Conservation (phyloP, 64 coral and sea anemone species). For the Montipora foliosa region DNA sequence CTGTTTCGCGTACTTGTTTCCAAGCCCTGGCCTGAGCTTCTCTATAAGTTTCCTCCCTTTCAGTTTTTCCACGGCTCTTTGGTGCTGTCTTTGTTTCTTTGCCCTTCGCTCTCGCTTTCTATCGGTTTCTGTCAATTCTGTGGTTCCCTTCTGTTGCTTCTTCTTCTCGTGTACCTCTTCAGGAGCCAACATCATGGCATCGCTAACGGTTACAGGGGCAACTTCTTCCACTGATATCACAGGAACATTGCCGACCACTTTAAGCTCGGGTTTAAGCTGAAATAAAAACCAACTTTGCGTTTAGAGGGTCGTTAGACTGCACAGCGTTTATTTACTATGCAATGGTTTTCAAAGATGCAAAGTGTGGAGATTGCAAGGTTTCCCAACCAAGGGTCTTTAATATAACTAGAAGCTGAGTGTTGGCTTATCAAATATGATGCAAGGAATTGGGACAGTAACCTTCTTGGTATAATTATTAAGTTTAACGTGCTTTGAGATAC, state of each 20-base stretch:
- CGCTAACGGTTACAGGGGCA: conserved; percentile 85
- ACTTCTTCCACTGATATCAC: conserved; percentile 91
- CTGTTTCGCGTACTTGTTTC: conserved; percentile 91
- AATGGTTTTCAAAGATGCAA: no score
- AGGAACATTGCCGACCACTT: conserved; percentile 84
- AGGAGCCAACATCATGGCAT: conserved; percentile 93
- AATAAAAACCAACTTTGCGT: not conserved
- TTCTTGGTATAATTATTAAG: no score
- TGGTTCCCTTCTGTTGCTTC: conserved; percentile 78
- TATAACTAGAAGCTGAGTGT: no score
- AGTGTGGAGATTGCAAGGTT: no score
- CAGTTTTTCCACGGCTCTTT: conserved; percentile 75
- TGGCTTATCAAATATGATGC: no score
- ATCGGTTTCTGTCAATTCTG: conserved; percentile 86
- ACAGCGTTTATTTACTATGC: no score
- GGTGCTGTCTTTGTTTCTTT: conserved; percentile 85
- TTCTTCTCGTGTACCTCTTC: conserved; percentile 97
- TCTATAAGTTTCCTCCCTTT: conserved; percentile 79
- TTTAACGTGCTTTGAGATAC: no score
- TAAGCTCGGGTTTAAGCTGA: conserved; percentile 91
- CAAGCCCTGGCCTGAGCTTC: conserved; percentile 89
- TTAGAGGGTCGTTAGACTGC: no score
- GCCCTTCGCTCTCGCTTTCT: conserved; percentile 82
- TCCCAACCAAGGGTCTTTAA: no score
- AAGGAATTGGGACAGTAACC: no score